Base-by-base conservation (phyloP, 2,888 invertebrate genomes). In the Panorpa germanica region DNA sequence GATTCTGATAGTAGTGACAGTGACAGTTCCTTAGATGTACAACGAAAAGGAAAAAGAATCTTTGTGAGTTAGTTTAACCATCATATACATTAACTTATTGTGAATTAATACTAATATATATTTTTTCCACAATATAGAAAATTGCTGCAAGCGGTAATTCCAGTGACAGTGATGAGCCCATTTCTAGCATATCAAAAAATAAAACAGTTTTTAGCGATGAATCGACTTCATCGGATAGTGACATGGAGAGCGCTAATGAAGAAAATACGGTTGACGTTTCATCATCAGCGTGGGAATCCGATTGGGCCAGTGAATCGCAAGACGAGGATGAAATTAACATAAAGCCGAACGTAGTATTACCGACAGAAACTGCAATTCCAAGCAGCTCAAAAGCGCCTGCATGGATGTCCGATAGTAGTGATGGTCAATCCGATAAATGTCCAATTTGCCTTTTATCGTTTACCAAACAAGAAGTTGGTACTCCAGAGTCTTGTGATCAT, bases 401-500 rank as follows among this genome's bases (percentile, higher is more conserved):
- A 5, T 39, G 41, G 35, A 59, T 62, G 13, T 65, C 67, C 0
- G 67, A 68, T 39, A 64, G 61, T 41, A 73, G 69, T 26, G 74
- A 77, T 43, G 75, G 70, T 24, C 64, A 76, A 38, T 62, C 72
- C 0, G 85, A 83, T 43, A 81, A 78, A 48, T 93, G 91, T 54
- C 83, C 91, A 2, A 90, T 93, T 46, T 93, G 91, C 53, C 56
- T 91, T 25, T 53, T 77, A 39, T 64, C 74, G 28, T 78, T 88
- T 45, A 54, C 51, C 2, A 59, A 57, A 28, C 85, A 88, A 52
- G 73, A 82, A 53, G 64, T 90, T 31, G 91, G 83, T 5, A 75
- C 70, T 15, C 93, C 91, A 1, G 74, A 80, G 44, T 65, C 67
- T 13, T 93, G 91, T 55, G 82, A 85, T 40, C 93, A 93, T 48